phyloP scores from a whole-genome alignment of 2,888 invertebrate species.

The Tipula confusa region DNA sequence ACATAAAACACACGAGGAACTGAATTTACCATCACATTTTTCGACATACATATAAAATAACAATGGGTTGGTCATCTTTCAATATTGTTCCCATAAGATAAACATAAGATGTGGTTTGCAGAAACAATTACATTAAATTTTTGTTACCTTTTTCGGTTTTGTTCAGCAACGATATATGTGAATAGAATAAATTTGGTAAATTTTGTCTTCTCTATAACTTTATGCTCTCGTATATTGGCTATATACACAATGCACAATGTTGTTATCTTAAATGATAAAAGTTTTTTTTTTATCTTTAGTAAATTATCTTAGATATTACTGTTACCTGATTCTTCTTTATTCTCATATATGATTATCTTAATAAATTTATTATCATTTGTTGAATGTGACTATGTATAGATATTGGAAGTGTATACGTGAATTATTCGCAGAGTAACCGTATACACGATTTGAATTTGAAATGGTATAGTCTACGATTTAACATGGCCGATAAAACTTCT shows the following conservation, averaged over 20 bases:
- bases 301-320: conserved; percentile 12
- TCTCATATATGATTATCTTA: neutral
- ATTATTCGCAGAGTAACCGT: no score
- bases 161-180: neutral
- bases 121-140: conserved; percentile 12
- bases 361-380: conserved; percentile 16
- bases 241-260: neutral
- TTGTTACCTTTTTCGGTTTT: neutral
- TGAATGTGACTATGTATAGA: neutral
- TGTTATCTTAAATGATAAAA: neutral
- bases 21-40: neutral
- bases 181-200: neutral
- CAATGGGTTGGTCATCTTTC: conserved; percentile 20
- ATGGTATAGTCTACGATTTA: no score
- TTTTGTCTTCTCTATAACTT: neutral
- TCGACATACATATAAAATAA: neutral
- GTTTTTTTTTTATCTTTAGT: neutral
- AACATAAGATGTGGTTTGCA: conserved; percentile 6
- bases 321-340: neutral
- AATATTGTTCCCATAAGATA: conserved; percentile 8
- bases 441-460: no score
- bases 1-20: neutral
- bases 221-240: neutral
- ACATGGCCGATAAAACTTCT: no score
- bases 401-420: neutral